These are phyloP conservation scores for Disparrhopalites patrizii DNA, from an alignment of 2,888 invertebrate genomes.

Conservation along the genomic window DNA sequence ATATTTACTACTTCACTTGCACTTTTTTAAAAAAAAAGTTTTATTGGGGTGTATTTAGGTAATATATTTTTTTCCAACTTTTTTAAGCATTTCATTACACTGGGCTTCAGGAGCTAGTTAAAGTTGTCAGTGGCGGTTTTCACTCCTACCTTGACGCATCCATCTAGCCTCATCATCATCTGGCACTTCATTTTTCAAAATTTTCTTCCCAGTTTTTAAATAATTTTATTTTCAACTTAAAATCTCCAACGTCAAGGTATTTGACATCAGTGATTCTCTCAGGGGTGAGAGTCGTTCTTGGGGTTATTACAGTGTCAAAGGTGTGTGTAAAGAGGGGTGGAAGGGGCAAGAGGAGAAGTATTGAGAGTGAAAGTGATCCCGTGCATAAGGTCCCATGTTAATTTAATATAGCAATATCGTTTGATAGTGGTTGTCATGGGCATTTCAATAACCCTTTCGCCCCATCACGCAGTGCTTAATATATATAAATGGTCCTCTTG, in stretches of 20 bases:
- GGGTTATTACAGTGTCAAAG: not conserved
- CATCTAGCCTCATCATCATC: not conserved
- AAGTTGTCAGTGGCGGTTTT: slow-evolving; percentile 6
- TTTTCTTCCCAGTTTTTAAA: not conserved
- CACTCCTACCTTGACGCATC: not conserved
- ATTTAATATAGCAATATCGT: not conserved
- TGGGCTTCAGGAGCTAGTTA: not conserved
- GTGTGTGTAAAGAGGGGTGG: not conserved
- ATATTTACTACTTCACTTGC: slow-evolving; percentile 5
- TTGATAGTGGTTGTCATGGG: not conserved
- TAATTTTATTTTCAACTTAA: not conserved
- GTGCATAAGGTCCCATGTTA: not conserved
- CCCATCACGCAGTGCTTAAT: too few relatives aligned
- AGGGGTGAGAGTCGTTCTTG: not conserved
- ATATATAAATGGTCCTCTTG: not conserved
- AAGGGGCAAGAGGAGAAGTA: not conserved
- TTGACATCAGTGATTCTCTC: not conserved
- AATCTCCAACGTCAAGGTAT: not conserved
- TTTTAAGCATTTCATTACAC: slow-evolving; percentile 13
- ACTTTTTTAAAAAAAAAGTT: slow-evolving; percentile 14
- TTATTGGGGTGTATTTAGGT: slow-evolving; percentile 23
- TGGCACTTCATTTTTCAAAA: not conserved
- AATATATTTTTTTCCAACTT: not conserved
- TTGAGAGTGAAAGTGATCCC: not conserved
- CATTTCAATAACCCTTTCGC: too few relatives aligned